Percentiles rank a stretch among this genome's conserved stretches.
Evolutionary conservation across 2,113 vertebrate genomes (phyloP).

Genomic region (Esox niger): DNA sequence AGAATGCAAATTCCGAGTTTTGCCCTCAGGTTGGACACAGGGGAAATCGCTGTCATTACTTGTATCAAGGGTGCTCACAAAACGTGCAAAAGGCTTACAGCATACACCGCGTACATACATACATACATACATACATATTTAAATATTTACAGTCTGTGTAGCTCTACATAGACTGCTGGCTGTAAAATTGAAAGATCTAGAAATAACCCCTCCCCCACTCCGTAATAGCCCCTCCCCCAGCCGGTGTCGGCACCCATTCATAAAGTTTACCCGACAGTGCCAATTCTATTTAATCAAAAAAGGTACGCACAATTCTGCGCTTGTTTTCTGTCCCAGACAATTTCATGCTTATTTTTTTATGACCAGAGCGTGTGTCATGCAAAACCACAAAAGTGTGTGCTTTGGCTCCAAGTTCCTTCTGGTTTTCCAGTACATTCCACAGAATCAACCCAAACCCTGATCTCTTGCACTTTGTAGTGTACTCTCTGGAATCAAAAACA

Average conservation of each 20-base stretch:
- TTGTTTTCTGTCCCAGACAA: constrained; percentile 24
- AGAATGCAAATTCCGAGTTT: no score
- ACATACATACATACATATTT: not conserved
- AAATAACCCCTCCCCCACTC: not conserved
- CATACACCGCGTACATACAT: not conserved
- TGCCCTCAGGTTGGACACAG: not conserved
- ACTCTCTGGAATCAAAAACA: not conserved
- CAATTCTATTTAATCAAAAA: not conserved
- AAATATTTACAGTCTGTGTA: no score
- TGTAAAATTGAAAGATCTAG: not conserved
- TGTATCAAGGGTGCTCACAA: not conserved
- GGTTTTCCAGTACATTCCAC: no score
- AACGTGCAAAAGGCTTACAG: not conserved
- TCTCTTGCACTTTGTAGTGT: no score
- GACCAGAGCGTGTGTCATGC: not conserved
- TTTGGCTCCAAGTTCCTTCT: constrained; percentile 2
- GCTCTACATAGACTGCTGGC: not conserved
- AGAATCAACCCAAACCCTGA: no score
- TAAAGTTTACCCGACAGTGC: not conserved
- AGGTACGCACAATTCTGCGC: constrained; percentile 11
- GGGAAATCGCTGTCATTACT: not conserved
- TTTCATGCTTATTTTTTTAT: constrained; percentile 3
- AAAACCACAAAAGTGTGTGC: not conserved
- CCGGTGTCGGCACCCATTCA: not conserved
- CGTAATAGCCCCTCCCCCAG: no score